Evolutionary conservation across 2,888 invertebrate genomes (phyloP), one percentile per base, ranked within the genome.

Genomic region (Myathropa florea): DNA sequence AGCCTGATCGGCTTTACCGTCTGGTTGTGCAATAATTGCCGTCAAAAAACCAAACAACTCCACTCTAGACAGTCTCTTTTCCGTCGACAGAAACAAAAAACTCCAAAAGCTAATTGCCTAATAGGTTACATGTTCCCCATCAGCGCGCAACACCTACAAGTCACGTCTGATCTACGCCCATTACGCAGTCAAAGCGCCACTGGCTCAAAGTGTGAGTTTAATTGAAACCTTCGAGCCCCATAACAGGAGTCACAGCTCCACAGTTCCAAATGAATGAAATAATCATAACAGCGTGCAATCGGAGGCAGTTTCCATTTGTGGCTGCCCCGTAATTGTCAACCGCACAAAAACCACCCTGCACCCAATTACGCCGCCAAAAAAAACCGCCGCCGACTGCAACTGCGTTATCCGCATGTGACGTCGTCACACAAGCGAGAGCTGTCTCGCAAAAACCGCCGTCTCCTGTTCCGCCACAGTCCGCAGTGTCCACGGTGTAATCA

Each of bases 301-400:
- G 24, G 28, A 36, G 28, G 71, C 59, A 59, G 64, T 72, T 24
- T 26, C 61, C 70, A 36, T 71, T 64, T 36, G 39, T 28, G 70
- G 70, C 36, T 10, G 30, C 39, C 30, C 30, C 60, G 57, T 60
- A 46, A 68, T 68, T 77, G 76, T 59, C 76, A 76, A 60, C 18
- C 18, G 64, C 23, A 46, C 63, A 63, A 64, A 71, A 63, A 57
- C 23, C 61, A 64, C 64, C 71, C 59, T 60, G 59, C 26, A 39
- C 28, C 60, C 67, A 76, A 67, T 76, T 65, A 59, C 57, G 9
- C 23, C 18, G 46, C 26, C 9, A 10, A 36, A 57, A 72, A 63
- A 64, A 57, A 26, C 2, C 4, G 39, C 14, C n/a, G 4, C 39
- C n/a, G 46, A 1, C 9, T 21, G 21, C 72, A 53, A 63, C 61